Evolutionary conservation across 2,113 vertebrate genomes (phyloP).

Genomic region (Notechis scutatus): DNA sequence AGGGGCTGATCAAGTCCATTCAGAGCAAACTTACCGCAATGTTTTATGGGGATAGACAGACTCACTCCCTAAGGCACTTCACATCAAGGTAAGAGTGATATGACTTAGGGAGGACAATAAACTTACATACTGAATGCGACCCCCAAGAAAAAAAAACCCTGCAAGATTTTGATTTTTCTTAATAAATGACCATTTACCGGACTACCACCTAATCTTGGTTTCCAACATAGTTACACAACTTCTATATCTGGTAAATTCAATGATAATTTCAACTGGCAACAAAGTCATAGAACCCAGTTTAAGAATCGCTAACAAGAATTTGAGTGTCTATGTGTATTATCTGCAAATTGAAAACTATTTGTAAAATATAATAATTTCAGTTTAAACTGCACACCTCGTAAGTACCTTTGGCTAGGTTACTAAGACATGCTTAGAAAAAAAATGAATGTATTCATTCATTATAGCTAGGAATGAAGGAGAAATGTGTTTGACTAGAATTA

Average conservation of each 20-base stretch:
- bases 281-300: background rate
- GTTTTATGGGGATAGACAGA: background rate
- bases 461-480: background rate
- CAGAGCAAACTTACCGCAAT: background rate
- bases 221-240: background rate
- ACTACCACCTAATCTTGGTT: background rate
- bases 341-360: constrained; percentile 46
- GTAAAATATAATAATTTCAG: constrained; percentile 27
- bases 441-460: background rate
- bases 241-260: constrained; percentile 35
- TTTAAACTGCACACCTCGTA: constrained; percentile 54
- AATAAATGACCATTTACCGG: background rate
- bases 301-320: too few relatives aligned
- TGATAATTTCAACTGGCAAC: background rate
- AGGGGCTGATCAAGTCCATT: background rate
- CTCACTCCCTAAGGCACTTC: background rate
- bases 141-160: too few relatives aligned
- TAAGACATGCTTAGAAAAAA: background rate
- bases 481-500: background rate
- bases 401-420: constrained; percentile 12
- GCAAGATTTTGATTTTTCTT: background rate
- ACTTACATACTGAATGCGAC: background rate
- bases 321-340: background rate
- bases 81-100: background rate
- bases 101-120: background rate